Evolutionary conservation across 2,888 invertebrate genomes (phyloP), one percentile per base, ranked within the genome.

Genomic region (Drosophila planitibia): DNA sequence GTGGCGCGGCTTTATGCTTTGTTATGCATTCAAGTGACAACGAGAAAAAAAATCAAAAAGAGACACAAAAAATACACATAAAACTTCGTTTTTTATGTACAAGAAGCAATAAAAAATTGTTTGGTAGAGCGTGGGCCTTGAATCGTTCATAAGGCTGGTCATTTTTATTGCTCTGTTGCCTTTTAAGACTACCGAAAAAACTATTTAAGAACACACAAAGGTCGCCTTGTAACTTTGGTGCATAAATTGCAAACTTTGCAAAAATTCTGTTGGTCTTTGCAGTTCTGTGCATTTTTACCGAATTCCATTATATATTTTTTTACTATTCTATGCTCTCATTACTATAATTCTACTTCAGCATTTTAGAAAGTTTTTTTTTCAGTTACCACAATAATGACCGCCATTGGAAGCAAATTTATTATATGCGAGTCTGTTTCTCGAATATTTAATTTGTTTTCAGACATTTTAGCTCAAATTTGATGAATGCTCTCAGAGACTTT

Each of bases 331-430:
- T 30, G 30, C 49, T 39, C 66, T 63, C 16, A 37, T 54, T 59
- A 54, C 70, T 57, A 58, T 71, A 61, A 66, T 58, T 76, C 79
- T 53, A 76, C 70, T 76, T 82, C 88, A 85, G 88, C 83, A 58
- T 68, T 49, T 54, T 30, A 32, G 55, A 54, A 67, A 39, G 22
- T 58, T 41, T 58, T 65, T 54, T 47, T 19, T 14, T 19, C 16
- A 49, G 60, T 47, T 35, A n/a, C 57, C 52, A 49, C 70, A 55
- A 59, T 62, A 62, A 33, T 33, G 41, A 44, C 5, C 1, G 25
- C n/a, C 32, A 30, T 52, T 37, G n/a, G 22, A 19, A 51, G 53
- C 33, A 52, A 55, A 53, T 49, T 14, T 57, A 47, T n/a, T 47
- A 47, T 14, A 49, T 35, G 39, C 47, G 14, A 49, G 25, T n/a